phyloP scores from a whole-genome alignment of 2,113 vertebrate genomes.

The Isichthys henryi region DNA sequence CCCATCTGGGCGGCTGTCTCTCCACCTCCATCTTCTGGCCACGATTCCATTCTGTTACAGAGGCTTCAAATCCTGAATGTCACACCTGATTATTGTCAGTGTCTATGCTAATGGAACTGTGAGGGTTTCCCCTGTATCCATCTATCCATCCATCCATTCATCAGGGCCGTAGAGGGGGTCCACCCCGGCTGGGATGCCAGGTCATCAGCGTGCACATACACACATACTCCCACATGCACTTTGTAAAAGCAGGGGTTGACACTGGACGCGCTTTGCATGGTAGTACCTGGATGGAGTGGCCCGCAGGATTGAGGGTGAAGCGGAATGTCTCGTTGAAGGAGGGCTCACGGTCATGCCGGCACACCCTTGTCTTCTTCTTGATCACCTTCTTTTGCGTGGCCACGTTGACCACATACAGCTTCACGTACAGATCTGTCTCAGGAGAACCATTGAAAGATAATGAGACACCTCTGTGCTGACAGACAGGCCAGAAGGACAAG shows the following conservation, averaged over 20 bases:
- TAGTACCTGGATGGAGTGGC: constrained; percentile 82
- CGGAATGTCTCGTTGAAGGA: constrained; percentile 97
- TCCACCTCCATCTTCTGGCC: neutral
- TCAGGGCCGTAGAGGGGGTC: neutral
- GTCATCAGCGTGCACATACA: neutral
- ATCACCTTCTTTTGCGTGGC: constrained; percentile 93
- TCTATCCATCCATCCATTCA: neutral
- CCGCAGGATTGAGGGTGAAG: constrained; percentile 89
- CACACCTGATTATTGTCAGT: neutral
- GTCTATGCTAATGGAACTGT: neutral
- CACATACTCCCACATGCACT: neutral
- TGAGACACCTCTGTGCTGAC: neutral
- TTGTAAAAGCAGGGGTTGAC: neutral
- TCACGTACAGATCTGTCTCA: constrained; percentile 86
- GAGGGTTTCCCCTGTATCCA: neutral
- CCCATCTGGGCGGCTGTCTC: neutral
- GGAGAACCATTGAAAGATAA: neutral
- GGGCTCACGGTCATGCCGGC: constrained; percentile 93
- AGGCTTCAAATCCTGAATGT: neutral
- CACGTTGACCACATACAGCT: constrained; percentile 92
- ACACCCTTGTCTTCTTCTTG: constrained; percentile 98
- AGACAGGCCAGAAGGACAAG: neutral
- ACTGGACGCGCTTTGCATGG: neutral
- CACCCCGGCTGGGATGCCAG: neutral
- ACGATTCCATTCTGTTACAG: neutral